Conservation (phyloP, 2,113 vertebrate species). For the Marmota monax region DNA sequence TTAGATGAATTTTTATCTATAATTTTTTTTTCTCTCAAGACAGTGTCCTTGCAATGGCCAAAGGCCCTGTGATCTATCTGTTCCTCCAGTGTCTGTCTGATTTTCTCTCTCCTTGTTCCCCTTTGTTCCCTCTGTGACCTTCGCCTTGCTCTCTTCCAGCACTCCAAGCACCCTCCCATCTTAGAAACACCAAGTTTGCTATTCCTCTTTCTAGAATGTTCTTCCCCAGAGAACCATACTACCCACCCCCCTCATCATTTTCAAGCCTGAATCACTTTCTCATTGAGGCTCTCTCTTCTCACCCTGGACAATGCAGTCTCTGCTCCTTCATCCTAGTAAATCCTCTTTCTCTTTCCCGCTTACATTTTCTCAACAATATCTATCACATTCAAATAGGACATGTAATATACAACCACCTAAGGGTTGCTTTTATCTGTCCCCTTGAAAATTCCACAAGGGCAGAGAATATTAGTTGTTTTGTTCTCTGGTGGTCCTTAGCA, state of each 20-base stretch:
- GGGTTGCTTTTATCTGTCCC: not conserved
- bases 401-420: not conserved
- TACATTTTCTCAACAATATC: not conserved
- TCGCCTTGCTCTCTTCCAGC: not conserved
- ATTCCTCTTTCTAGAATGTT: not conserved
- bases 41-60: too few relatives aligned
- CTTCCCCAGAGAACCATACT: not conserved
- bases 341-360: not conserved
- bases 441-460: not conserved
- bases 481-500: not conserved
- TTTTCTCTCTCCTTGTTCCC: not conserved
- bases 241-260: not conserved
- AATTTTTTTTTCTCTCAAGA: not conserved
- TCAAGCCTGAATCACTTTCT: not conserved
- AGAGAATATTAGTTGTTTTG: not conserved
- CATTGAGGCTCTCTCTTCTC: not conserved
- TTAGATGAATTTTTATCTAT: not conserved
- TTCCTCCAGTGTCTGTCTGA: not conserved
- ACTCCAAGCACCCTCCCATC: not conserved
- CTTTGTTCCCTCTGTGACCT: not conserved
- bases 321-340: accelerated
- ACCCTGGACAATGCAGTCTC: not conserved
- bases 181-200: not conserved
- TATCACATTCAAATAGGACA: not conserved
- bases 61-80: not conserved